Evolutionary conservation across 2,797 vertebrate species (phyloP).

Genomic region (Microchirus variegatus): DNA sequence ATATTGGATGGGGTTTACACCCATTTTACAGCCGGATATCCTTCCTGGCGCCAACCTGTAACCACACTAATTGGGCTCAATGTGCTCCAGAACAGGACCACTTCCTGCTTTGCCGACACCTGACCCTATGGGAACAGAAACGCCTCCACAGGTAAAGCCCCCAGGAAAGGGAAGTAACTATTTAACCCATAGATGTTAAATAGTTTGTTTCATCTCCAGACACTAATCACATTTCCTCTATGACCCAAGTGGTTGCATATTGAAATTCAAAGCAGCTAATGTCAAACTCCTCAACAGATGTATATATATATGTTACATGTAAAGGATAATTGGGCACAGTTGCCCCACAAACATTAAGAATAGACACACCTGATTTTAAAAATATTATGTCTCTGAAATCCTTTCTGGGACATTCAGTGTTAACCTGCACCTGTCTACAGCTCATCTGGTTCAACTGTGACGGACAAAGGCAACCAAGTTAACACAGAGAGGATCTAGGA

Average conservation of each 20-base stretch:
- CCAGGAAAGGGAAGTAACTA: too few relatives aligned
- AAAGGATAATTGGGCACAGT: conserved; percentile 84
- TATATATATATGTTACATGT: conserved; percentile 46
- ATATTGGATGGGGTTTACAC: too few relatives aligned
- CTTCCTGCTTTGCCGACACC: too few relatives aligned
- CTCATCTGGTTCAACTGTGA: conserved; percentile 5
- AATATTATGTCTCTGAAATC: conserved; percentile 66
- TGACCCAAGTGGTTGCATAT: conserved; percentile 99
- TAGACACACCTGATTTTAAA: conserved; percentile 69
- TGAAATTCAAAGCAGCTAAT: conserved; percentile 98
- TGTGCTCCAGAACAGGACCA: too few relatives aligned
- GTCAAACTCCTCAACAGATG: conserved; percentile 86
- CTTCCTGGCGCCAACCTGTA: too few relatives aligned
- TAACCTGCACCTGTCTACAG: conserved; percentile 21
- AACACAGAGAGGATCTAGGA: conserved; percentile 57
- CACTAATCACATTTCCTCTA: conserved; percentile 90
- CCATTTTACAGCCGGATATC: too few relatives aligned
- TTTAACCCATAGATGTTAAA: too few relatives aligned
- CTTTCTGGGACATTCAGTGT: conserved; percentile 44
- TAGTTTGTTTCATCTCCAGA: conserved; percentile 81
- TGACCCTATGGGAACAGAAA: too few relatives aligned
- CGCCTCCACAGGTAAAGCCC: too few relatives aligned
- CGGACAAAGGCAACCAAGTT: conserved; percentile 23
- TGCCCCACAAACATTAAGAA: conserved; percentile 69
- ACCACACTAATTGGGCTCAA: too few relatives aligned